phyloP scores from a whole-genome alignment of 2,113 vertebrate species.

The Melanotaenia duboulayi region DNA sequence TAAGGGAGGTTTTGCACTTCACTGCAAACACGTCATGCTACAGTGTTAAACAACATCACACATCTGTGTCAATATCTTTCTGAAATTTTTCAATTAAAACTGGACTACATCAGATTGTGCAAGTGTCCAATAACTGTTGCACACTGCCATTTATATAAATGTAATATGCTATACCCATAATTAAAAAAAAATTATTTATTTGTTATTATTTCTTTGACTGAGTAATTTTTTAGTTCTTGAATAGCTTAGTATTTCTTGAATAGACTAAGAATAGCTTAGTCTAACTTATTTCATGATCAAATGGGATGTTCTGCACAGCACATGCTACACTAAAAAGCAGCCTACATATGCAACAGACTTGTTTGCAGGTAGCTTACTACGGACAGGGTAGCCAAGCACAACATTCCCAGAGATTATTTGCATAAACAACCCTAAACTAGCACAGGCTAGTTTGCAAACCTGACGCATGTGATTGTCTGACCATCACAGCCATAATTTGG shows the following conservation, averaged over 20 bases:
- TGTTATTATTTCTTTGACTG: not conserved
- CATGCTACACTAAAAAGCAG: slow-evolving; percentile 15
- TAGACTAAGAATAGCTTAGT: too few species aligned
- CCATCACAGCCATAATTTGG: slow-evolving; percentile 14
- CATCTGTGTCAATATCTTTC: too few species aligned
- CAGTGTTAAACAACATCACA: not conserved
- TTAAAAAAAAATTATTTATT: too few species aligned
- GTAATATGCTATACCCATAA: too few species aligned
- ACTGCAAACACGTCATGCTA: not conserved
- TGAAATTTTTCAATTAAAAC: too few species aligned
- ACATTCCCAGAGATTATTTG: slow-evolving; percentile 24
- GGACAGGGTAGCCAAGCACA: not conserved
- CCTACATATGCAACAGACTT: not conserved
- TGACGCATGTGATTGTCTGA: not conserved
- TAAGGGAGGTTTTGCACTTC: not conserved
- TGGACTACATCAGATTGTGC: too few species aligned
- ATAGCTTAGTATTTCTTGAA: not conserved
- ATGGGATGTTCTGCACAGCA: not conserved
- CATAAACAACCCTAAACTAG: slow-evolving; percentile 20
- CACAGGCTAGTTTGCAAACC: slow-evolving; percentile 15
- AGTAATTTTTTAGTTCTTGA: not conserved
- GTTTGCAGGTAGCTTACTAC: not conserved
- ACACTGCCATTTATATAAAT: too few species aligned
- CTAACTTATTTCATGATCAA: not conserved
- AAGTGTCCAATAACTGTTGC: too few species aligned